A percentile compares a stretch with the other conserved stretches of the same genome.
Conservation (phyloP, 2,888 invertebrate genomes). For the Antheraea yamamai region DNA sequence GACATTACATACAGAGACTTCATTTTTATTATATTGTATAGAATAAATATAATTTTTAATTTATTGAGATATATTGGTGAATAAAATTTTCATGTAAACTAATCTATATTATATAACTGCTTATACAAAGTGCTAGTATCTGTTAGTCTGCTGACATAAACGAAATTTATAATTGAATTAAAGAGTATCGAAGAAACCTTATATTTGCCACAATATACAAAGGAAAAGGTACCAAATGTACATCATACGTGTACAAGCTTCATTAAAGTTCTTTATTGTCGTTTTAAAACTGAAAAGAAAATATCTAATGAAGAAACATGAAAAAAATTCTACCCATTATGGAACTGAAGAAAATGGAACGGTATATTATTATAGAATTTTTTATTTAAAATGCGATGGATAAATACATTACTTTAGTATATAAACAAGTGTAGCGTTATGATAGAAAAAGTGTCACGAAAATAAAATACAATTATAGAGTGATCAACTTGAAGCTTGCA, state of each 20-base stretch:
- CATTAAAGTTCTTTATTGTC: conserved; percentile 21
- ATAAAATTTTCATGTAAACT: not conserved
- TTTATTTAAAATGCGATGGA: not conserved
- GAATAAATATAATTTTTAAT: too few species aligned
- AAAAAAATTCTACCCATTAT: conserved; percentile 43
- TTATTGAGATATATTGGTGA: not conserved
- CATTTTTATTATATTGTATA: too few species aligned
- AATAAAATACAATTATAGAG: too few species aligned
- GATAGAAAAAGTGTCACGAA: not conserved
- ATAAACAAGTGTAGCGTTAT: not conserved
- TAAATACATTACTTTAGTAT: not conserved
- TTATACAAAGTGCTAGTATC: not conserved
- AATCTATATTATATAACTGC: not conserved
- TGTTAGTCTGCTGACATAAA: conserved; percentile 36
- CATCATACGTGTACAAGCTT: conserved; percentile 48
- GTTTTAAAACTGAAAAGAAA: conserved; percentile 23
- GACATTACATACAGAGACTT: too few species aligned
- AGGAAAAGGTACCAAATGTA: conserved; percentile 42
- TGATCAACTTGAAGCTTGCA: too few species aligned
- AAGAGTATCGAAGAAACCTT: conserved; percentile 23
- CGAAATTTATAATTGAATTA: conserved; percentile 75
- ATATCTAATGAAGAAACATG: conserved; percentile 50
- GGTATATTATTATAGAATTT: conserved; percentile 41
- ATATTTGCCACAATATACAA: conserved; percentile 48
- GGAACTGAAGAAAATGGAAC: conserved; percentile 51